Base-by-base conservation (phyloP, 2,797 vertebrate species). In the Rhynchonycteris naso region DNA sequence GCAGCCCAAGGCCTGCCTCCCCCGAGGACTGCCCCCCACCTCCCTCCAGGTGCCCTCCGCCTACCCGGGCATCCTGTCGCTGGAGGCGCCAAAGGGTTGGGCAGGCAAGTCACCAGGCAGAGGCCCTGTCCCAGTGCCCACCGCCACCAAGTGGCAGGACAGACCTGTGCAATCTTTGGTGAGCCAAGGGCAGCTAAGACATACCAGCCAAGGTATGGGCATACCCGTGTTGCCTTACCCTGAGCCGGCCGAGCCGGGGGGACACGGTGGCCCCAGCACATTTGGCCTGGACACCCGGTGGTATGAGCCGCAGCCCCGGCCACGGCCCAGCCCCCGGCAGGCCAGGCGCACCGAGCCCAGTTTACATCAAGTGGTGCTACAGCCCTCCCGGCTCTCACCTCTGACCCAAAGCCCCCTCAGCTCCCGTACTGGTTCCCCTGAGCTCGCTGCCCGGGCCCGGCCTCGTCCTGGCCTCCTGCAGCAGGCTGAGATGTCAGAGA, bases 181-280 rank as follows among this genome's bases (percentile, higher is more conserved):
- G 98, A 99, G 99, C 98, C 99, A 99, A 98, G 99, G 99, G 99
- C 99, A 99, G 99, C 99, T 99, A 98, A 99, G 99, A 99, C 99
- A 99, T 99, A 99, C 99, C 98, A 98, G 99, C 98, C 99, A 99
- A 98, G 99, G 99, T 98, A 99, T 99, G 99, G 99, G 99, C 98
- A 99, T 99, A 99, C 99, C 99, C 97, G 99, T 99, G 99, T 99
- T 99, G 99, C 99, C 99, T 99, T 99, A 99, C 99, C 99, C 99
- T 96, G 99, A 99, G 98, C 99, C 99, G 93, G 98, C 99, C 61
- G 98, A 98, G 98, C 99, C 99, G 95, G 98, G 99, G 98, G 99
- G 99, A 98, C 99, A 98, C 82, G 97, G 98, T n/a, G 98, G 98
- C 98, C 98, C 99, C 98, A 99, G 99, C 99, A 99, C 99, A 98